phyloP scores from a whole-genome alignment of 1,140 invertebrate species.

The Bombus waltoni region DNA sequence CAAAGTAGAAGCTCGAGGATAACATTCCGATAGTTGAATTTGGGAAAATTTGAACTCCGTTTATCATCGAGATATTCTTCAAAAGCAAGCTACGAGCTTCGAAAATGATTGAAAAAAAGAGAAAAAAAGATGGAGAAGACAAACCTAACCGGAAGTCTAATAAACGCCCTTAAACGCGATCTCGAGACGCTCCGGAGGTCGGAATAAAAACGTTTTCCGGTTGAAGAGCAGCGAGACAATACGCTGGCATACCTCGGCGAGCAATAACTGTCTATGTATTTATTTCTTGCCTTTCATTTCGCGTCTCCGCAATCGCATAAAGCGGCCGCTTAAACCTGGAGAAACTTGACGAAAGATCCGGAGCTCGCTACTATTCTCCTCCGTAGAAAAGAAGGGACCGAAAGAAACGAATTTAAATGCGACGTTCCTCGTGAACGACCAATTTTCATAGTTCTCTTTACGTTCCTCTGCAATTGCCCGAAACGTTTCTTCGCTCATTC shows the following conservation, averaged over 20 bases:
- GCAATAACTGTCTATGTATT: conserved; percentile 56
- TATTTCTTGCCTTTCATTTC: conserved; percentile 51
- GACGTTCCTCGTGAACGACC: conserved; percentile 24
- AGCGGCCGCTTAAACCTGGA: conserved; percentile 26
- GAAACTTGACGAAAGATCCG: conserved; percentile 24
- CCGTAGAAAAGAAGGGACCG: not conserved
- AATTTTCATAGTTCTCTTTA: conserved; percentile 4
- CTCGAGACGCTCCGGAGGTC: not conserved
- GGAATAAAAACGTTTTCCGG: conserved; percentile 25
- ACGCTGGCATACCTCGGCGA: conserved; percentile 57
- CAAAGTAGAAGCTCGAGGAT: too few relatives aligned
- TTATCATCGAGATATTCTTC: not conserved
- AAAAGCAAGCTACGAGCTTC: not conserved
- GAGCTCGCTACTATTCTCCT: not conserved
- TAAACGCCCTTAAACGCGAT: conserved; percentile 19
- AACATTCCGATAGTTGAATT: too few relatives aligned
- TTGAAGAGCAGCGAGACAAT: conserved; percentile 13
- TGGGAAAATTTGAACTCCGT: not conserved
- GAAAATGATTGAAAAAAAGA: not conserved
- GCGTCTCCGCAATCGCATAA: conserved; percentile 49
- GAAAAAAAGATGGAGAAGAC: too few relatives aligned
- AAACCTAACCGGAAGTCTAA: not conserved
- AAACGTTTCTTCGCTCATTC: not conserved
- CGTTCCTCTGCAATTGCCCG: not conserved
- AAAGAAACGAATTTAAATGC: conserved; percentile 38